phyloP scores from a whole-genome alignment of 1,140 invertebrate genomes.

The Apis dorsata region DNA sequence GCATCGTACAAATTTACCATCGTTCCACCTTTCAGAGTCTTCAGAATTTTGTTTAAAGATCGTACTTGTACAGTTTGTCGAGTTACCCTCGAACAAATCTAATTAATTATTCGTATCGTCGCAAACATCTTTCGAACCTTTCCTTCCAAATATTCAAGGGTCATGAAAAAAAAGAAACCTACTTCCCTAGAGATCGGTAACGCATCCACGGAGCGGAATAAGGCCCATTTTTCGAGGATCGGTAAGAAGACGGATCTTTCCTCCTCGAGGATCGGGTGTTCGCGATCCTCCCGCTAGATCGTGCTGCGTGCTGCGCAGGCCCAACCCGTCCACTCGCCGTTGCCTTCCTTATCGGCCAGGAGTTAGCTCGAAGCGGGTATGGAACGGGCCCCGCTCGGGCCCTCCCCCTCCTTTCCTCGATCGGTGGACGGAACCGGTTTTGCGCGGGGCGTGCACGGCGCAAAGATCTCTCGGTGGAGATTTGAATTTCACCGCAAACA shows the following conservation, averaged over 20 bases:
- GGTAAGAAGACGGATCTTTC: constrained; percentile 37
- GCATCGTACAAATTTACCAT: background rate
- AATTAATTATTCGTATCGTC: background rate
- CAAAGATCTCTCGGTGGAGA: constrained; percentile 48
- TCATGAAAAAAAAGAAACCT: background rate
- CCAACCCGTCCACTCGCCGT: background rate
- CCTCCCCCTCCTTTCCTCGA: background rate
- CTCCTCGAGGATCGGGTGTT: constrained; percentile 25
- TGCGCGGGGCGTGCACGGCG: constrained; percentile 42
- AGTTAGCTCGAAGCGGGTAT: constrained; percentile 54
- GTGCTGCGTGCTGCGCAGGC: constrained; percentile 47
- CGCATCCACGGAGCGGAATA: background rate
- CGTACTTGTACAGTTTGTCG: too few relatives aligned
- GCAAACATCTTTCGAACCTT: background rate
- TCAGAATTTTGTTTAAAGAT: background rate
- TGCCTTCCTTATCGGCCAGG: constrained; percentile 68
- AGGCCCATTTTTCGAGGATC: constrained; percentile 36
- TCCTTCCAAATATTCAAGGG: too few relatives aligned
- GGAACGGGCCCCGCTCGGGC: background rate
- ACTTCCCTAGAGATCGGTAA: constrained; percentile 41
- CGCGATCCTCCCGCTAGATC: constrained; percentile 49
- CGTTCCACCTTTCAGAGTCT: background rate
- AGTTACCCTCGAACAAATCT: background rate
- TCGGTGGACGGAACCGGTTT: constrained; percentile 59
- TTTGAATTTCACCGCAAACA: constrained; percentile 65